Evolutionary conservation across 2,113 vertebrate species (phyloP), one percentile per base, ranked within the genome.

Genomic region (Myocastor coypus): DNA sequence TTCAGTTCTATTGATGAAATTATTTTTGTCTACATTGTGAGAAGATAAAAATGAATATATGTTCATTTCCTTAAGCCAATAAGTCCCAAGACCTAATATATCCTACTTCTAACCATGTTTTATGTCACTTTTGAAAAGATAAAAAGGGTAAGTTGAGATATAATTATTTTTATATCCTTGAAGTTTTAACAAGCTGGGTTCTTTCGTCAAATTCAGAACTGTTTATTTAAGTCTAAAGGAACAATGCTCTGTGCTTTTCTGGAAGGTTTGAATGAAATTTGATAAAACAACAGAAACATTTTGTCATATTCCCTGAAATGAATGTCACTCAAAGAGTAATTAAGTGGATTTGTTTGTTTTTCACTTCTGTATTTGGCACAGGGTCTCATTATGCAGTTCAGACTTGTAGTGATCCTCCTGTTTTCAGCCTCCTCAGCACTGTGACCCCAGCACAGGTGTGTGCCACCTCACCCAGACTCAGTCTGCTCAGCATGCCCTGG

Each of bases 241-340:
- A 86, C 64, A 94, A 9, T 17, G 17, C 1, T 92, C 14, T 50
- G 5, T 89, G 46, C 40, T 61, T 96, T 97, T 97, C 55, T 75
- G 92, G 88, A 87, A 86, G 61, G 85, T 94, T 83, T 89, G 95
- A 96, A 97, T 95, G 85, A 93, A 96, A 97, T 94, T 88, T 77
- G 68, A 88, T 78, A 91, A 97, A 97, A 96, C 61, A 94, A 90
- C 89, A 94, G 87, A 97, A 86, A 13, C 61, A 37, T 87, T 91
- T 97, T 95, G 86, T 86, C 59, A 42, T 64, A 50, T 59, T 40
- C 82, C 61, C 73, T 93, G 82, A 75, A 95, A 96, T 97, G 73
- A 59, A 93, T 96, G 81, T 59, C 84, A 40, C 83, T 84, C 80
- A 96, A 28, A 90, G 94, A 97, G 69, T 24, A 95, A 55, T 89